Conservation (phyloP, 2,888 invertebrate genomes). For the Idaea dimidiata region DNA sequence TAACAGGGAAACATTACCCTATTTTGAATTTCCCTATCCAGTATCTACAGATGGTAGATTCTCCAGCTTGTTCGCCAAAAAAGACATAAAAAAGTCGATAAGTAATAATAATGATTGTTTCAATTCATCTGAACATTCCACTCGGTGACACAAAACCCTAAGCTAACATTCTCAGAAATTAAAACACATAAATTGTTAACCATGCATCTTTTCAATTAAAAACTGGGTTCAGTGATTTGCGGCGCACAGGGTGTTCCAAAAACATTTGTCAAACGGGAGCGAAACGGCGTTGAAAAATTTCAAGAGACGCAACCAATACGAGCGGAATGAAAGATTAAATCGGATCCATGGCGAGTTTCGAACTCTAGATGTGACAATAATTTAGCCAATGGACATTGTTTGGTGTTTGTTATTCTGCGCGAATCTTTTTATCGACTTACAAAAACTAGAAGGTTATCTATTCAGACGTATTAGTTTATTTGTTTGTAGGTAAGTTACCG, state of each 20-base stretch:
- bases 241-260: constrained; percentile 34
- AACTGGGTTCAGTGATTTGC: constrained; percentile 20
- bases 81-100: neutral
- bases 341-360: constrained; percentile 30
- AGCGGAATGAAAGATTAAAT: constrained; percentile 67
- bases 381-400: neutral
- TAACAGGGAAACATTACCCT: no score
- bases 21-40: no score
- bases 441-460: no score
- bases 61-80: no score
- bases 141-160: neutral
- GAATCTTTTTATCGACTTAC: constrained; percentile 3
- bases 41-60: no score
- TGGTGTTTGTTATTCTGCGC: constrained; percentile 8
- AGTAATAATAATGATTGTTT: neutral
- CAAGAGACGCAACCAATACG: constrained; percentile 53
- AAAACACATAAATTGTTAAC: constrained; percentile 1
- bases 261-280: constrained; percentile 62
- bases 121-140: neutral
- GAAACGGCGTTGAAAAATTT: constrained; percentile 65
- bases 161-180: neutral
- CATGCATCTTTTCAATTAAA: constrained; percentile 19
- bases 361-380: constrained; percentile 29
- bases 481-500: no score
- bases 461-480: no score